These are phyloP conservation scores for Limenitis camilla DNA, from an alignment of 2,888 invertebrate genomes.

Conservation along the genomic window DNA sequence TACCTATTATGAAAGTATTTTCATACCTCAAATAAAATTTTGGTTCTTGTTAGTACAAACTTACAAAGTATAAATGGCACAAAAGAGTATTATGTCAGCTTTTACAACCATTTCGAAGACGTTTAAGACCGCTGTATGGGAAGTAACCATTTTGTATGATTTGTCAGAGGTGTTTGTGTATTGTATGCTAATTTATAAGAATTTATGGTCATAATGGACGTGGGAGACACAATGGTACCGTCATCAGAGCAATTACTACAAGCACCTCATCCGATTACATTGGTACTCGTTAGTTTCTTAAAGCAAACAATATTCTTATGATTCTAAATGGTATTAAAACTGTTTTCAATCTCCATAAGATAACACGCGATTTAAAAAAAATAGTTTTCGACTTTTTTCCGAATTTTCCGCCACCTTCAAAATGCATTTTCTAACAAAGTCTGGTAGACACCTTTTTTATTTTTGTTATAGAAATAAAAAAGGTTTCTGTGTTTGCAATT, in stretches of 20 bases:
- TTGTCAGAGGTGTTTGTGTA: slow-evolving; percentile 47
- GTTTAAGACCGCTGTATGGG: slow-evolving; percentile 26
- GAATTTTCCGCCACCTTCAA: too few relatives aligned
- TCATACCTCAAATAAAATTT: too few relatives aligned
- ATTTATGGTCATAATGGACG: slow-evolving; percentile 49
- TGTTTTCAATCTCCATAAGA: too few relatives aligned
- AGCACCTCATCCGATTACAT: slow-evolving; percentile 9
- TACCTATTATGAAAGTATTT: too few relatives aligned
- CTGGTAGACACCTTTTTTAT: too few relatives aligned
- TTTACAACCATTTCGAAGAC: neutral
- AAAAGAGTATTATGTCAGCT: neutral
- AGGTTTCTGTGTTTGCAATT: too few relatives aligned
- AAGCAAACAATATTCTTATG: neutral
- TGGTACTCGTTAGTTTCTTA: slow-evolving; percentile 8
- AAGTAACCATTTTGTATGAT: slow-evolving; percentile 53
- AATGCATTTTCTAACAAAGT: too few relatives aligned
- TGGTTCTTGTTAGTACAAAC: neutral
- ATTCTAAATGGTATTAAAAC: neutral
- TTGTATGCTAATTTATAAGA: slow-evolving; percentile 61
- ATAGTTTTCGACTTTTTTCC: too few relatives aligned
- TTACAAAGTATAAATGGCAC: neutral
- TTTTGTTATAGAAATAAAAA: too few relatives aligned
- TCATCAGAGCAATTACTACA: slow-evolving; percentile 9
- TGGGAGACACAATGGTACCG: slow-evolving; percentile 37
- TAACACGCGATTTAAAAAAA: too few relatives aligned